Conservation (phyloP, 2,797 vertebrate species). For the Chloroceryle inda region DNA sequence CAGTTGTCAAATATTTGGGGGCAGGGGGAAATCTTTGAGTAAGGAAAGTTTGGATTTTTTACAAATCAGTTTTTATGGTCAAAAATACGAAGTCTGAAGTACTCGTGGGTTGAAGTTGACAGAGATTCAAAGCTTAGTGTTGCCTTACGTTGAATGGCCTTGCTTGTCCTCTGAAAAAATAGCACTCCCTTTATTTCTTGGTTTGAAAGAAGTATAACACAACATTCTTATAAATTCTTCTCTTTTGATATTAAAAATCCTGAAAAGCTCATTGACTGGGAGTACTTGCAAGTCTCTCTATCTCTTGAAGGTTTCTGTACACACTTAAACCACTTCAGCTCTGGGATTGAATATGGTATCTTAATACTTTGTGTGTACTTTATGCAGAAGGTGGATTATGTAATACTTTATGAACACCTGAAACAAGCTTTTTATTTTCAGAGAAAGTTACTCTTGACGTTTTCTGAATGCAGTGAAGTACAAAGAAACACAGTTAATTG, state of each 20-base stretch:
- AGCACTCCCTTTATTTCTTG: neutral
- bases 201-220: neutral
- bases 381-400: neutral
- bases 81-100: neutral
- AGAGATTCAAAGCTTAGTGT: neutral
- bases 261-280: neutral
- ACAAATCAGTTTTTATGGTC: neutral
- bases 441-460: neutral
- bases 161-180: neutral
- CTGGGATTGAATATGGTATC: neutral
- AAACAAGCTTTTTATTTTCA: neutral
- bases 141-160: neutral
- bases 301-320: neutral
- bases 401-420: neutral
- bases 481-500: neutral
- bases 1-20: neutral
- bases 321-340: neutral
- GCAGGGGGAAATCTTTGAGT: neutral
- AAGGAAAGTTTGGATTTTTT: neutral
- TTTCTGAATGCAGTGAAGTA: neutral
- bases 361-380: neutral
- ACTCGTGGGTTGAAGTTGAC: neutral
- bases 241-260: neutral
- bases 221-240: neutral
- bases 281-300: neutral